A percentile compares a stretch with the other conserved stretches of the same genome.
Conservation (phyloP, 2,888 invertebrate genomes). For the Erebia ligea region DNA sequence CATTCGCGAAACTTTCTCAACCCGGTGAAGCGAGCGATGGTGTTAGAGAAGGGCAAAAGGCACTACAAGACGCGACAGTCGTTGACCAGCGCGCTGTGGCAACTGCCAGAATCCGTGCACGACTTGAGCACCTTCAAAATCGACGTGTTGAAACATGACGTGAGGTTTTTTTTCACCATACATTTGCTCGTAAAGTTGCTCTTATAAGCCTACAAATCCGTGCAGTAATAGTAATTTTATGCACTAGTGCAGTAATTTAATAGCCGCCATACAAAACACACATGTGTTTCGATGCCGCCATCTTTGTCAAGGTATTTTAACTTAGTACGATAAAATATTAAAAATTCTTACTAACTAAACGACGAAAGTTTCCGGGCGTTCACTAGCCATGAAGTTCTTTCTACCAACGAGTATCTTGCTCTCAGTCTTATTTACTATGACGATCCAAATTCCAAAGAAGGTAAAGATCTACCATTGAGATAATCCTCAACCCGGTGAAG, state of each 20-base stretch:
- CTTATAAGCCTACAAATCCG: too few relatives aligned
- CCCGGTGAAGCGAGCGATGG: slow-evolving; percentile 32
- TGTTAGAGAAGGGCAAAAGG: slow-evolving; percentile 31
- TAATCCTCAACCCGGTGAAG: slow-evolving; percentile 42
- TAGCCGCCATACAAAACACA: too few relatives aligned
- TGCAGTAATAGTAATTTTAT: too few relatives aligned
- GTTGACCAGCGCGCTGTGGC: slow-evolving; percentile 29
- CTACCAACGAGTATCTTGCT: too few relatives aligned
- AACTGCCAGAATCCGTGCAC: slow-evolving; percentile 57
- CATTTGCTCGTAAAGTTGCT: too few relatives aligned
- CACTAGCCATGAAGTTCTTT: not conserved
- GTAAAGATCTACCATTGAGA: too few relatives aligned
- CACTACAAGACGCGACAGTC: slow-evolving; percentile 30
- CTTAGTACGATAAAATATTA: too few relatives aligned
- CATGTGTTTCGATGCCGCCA: too few relatives aligned
- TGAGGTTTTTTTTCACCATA: slow-evolving; percentile 46
- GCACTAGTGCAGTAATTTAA: too few relatives aligned
- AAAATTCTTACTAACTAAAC: not conserved
- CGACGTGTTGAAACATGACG: slow-evolving; percentile 65
- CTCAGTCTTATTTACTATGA: too few relatives aligned
- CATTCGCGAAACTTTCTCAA: slow-evolving; percentile 49
- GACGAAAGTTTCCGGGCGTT: not conserved
- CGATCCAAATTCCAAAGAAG: too few relatives aligned
- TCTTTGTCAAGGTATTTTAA: too few relatives aligned
- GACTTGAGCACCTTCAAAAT: slow-evolving; percentile 65